These are phyloP conservation scores for Harmothoe impar DNA, from an alignment of 2,888 invertebrate species.

Conservation along the genomic window DNA sequence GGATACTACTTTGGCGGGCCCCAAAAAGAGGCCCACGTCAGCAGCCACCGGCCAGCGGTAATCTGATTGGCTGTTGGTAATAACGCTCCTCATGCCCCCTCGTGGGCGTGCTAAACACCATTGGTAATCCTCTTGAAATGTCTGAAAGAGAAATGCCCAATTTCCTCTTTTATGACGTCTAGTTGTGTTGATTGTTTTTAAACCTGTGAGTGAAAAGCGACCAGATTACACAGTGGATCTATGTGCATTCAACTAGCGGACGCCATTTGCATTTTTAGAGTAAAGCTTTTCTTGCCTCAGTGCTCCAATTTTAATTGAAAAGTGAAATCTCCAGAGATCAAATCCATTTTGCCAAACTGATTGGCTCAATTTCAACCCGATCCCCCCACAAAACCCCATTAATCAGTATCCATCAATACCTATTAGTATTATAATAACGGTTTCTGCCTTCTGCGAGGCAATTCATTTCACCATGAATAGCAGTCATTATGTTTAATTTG, in stretches of 20 bases:
- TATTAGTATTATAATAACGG: not conserved
- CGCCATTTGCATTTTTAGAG: no score
- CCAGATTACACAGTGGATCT: no score
- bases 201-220: no score
- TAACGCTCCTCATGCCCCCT: not conserved
- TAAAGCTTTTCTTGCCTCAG: no score
- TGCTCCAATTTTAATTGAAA: not conserved
- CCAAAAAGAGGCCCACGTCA: not conserved
- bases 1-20: not conserved
- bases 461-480: no score
- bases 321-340: not conserved
- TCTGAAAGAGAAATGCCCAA: not conserved
- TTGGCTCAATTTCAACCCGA: constrained; percentile 1
- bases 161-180: not conserved
- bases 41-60: constrained; percentile 1
- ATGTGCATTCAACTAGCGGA: no score
- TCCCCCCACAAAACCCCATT: not conserved
- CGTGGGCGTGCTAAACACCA: not conserved
- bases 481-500: no score
- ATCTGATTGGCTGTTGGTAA: constrained; percentile 34
- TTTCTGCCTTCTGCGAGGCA: no score
- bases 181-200: no score
- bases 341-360: not conserved
- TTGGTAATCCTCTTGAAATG: constrained; percentile 3
- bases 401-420: not conserved